Evolutionary conservation across 2,797 vertebrate species (phyloP), one percentile per base, ranked within the genome.

Genomic region (Austrolebias charrua): DNA sequence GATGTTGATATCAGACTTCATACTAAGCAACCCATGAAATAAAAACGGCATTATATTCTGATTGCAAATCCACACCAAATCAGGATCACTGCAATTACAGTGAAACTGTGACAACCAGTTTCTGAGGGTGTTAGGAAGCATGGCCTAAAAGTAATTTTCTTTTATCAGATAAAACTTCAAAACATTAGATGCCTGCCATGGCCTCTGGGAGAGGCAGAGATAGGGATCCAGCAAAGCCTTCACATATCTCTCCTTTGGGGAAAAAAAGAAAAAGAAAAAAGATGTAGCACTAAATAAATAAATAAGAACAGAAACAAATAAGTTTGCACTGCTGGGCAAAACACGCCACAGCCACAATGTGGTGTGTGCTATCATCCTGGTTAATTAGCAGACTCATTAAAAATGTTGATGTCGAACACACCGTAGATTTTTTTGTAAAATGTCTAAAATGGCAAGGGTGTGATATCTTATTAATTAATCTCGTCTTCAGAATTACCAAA

Each of bases 391-490:
- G 66, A 60, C 76, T 88, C 86, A 88, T 88, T 91, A 90, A 77
- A 75, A 85, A 83, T 79, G 81, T 73, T 77, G 82, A 86, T 82
- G 81, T 76, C 66, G 80, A 84, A 90, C 83, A 80, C 45, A n/a
- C 50, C 70, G 77, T 54, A 78, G 76, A 81, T 43, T 43, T 42
- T 66, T 75, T 69, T 69, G 59, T 76, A 82, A 89, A 88, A 84
- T 79, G 83, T 86, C 82, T 84, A 72, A 88, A 90, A 87, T 90
- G 78, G 76, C 78, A 81, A 81, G 83, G 74, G 82, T 86, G 82
- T 80, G 70, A 78, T 88, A 91, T 92, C 86, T 83, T 83, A 87
- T 90, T 87, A 86, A 92, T 92, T 90, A 87, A 92, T 92, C 83
- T 86, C 40, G 58, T 74, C 78, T 77, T 87, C 62, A 73, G 73